Evolutionary conservation across 2,797 vertebrate genomes (phyloP), one percentile per base, ranked within the genome.

Genomic region (Brotula barbata): DNA sequence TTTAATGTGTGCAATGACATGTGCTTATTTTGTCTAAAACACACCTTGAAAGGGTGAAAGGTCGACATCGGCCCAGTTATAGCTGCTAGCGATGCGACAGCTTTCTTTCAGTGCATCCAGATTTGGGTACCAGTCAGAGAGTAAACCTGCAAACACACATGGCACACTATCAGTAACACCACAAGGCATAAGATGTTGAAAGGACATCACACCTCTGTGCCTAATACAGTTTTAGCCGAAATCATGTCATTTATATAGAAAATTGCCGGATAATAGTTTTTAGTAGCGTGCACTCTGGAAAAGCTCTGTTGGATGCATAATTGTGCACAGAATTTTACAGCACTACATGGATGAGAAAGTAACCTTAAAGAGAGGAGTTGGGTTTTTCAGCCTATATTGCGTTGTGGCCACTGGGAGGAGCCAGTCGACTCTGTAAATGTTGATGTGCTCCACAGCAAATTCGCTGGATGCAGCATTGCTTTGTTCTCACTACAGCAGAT

Each of bases 31-130:
- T 55, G 52, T 68, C 56, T 47, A 71, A 77, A 75, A 34, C 55
- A 64, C 58, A 95, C 95, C 95, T 94, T 96, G 94, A 70, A 94
- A 96, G 82, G 95, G 95, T 78, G 94, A 95, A 82, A 96, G 93
- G 83, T 96, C 95, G 72, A 96, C 95, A 72, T 95, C 94, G 57
- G 94, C 93, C 95, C 95, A 96, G 90, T 96, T 96, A 87, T 94
- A 94, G 91, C 93, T 96, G 91, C 93, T 95, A 77, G 95, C 95
- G 75, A 95, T 95, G 69, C 95, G 94, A 90, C 94, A 96, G 90
- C 93, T 96, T 91, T 95, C 94, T 89, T 95, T 95, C 82, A 96
- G 91, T 85, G 94, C 93, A 84, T 96, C 95, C 83, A 96, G 89
- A 85, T 94, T 95, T 64, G 94, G 93, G 90, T 94, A 95, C 94